Conservation (phyloP, 2,797 vertebrate species). For the Melanotaenia trifasciata region DNA sequence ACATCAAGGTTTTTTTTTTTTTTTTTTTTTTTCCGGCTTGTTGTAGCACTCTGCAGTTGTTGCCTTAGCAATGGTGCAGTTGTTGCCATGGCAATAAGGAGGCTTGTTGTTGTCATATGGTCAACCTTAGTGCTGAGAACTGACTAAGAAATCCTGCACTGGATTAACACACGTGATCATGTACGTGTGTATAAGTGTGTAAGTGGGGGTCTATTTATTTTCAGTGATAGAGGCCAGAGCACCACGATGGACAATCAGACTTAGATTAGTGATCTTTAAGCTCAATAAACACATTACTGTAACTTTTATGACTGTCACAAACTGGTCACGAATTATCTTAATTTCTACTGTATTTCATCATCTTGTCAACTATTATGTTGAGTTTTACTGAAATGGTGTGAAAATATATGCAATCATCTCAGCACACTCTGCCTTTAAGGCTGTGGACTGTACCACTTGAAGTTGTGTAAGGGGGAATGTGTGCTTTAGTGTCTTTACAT, state of each 20-base stretch:
- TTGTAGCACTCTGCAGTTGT: conserved; percentile 83
- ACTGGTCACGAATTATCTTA: not conserved
- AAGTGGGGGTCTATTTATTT: conserved; percentile 12
- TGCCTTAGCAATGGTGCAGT: conserved; percentile 86
- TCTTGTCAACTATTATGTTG: conserved; percentile 3
- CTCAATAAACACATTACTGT: not conserved
- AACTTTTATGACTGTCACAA: not conserved
- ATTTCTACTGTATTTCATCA: not conserved
- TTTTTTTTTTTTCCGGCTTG: conserved; percentile 60
- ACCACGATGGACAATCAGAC: conserved; percentile 28
- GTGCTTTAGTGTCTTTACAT: conserved; percentile 68
- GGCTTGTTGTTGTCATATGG: conserved; percentile 81
- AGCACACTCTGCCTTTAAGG: conserved; percentile 81
- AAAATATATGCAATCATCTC: conserved; percentile 26
- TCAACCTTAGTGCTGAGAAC: conserved; percentile 44
- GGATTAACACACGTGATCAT: conserved; percentile 41
- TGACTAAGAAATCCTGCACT: conserved; percentile 42
- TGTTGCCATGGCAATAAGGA: conserved; percentile 83
- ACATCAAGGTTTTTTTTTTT: conserved; percentile 45
- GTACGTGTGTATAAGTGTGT: conserved; percentile 3
- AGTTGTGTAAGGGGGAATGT: conserved; percentile 50
- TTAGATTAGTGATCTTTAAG: conserved; percentile 9
- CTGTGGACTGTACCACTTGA: conserved; percentile 75
- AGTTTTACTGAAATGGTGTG: conserved; percentile 1
- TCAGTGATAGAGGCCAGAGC: conserved; percentile 1